phyloP scores from a whole-genome alignment of 2,797 vertebrate genomes.

The Alcedo atthis region DNA sequence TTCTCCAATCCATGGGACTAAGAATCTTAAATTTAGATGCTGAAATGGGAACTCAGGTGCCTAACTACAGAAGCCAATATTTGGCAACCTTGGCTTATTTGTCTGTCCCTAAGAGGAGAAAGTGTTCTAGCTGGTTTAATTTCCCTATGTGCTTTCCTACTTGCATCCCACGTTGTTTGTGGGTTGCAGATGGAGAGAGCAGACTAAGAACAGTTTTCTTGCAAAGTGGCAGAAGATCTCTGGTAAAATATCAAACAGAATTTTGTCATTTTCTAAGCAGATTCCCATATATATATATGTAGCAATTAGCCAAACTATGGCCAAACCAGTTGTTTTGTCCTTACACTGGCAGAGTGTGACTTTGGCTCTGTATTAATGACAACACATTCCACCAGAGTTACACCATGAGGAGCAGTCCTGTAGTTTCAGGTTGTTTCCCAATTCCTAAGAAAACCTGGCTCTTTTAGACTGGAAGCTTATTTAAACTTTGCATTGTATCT shows the following conservation, averaged over 20 bases:
- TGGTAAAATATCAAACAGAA: constrained; percentile 12
- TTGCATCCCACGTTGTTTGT: background rate
- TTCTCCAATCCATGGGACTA: background rate
- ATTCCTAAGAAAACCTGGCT: background rate
- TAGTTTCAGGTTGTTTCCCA: background rate
- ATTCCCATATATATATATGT: background rate
- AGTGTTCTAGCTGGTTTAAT: background rate
- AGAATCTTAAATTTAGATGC: background rate
- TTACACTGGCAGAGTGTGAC: background rate
- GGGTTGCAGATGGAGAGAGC: background rate
- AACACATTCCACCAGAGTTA: background rate
- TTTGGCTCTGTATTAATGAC: background rate
- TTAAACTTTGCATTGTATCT: background rate
- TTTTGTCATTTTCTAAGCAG: background rate
- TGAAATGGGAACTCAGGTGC: background rate
- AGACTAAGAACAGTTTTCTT: background rate
- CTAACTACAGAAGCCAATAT: background rate
- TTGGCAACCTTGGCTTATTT: background rate
- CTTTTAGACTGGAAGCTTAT: background rate
- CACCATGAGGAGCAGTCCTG: background rate
- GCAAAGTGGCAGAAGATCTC: background rate
- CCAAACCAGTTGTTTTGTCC: background rate
- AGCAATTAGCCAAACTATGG: background rate
- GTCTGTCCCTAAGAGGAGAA: background rate
- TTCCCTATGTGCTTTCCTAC: background rate